Evolutionary conservation across 2,113 vertebrate genomes (phyloP), one percentile per base, ranked within the genome.

Genomic region (Corydoras maculifer): DNA sequence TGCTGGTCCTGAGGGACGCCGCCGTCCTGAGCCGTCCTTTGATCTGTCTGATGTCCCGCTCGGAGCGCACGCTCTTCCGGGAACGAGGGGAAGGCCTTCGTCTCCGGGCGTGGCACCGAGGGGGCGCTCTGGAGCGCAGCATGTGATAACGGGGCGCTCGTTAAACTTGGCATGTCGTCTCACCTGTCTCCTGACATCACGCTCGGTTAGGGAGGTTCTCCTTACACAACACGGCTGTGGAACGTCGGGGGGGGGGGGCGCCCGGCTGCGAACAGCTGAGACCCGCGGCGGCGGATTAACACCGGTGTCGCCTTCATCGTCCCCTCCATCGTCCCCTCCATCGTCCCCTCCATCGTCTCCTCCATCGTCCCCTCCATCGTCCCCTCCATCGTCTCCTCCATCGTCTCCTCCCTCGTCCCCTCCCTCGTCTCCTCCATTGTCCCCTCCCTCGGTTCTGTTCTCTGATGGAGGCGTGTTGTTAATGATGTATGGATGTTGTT

Each of bases 181-280:
- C 72, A 62, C 58, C 54, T 25, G 32, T 55, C 58, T 62, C 55
- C 62, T 58, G 72, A 74, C 58, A 31, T 54, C 5, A 64, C 8
- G 14, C 51, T 43, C 35, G 35, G 63, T 18, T 50, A 54, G 57
- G 30, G 53, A 62, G 65, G 62, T 64, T 72, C 70, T 65, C 62
- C 58, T 72, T 72, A 58, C 54, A 32, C 70, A 72, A 64, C 48
- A 43, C 49, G 65, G 9, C 66, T 74, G 62, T 48, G 65, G 72
- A 74, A 68, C 68, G 58, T 12, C 30, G 57, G 48, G 67, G 30
- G 8, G 18, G 49, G n/a, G 18, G 61, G 35, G 8, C 29, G 69
- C 50, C 15, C 31, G 69, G 60, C 70, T 29, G 70, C 4, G 65
- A 68, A 68, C 72, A 74, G 72, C 72, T 74, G 72, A 74, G 65